Evolutionary conservation across 92 coral and sea anemone genomes (phyloP).

Genomic region (Meandrina meandrites): DNA sequence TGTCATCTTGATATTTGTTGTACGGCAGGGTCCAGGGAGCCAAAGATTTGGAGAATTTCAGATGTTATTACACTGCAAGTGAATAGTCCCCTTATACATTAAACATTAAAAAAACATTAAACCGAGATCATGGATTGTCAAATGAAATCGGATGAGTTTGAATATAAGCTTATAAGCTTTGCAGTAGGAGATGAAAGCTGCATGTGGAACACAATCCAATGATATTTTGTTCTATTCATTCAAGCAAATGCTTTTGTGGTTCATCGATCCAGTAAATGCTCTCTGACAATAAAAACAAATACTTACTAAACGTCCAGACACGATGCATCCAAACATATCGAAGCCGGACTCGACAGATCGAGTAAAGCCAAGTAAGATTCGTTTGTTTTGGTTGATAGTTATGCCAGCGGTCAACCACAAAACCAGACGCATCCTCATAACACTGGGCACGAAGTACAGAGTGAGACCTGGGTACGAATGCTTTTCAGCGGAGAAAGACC

Average conservation of each 20-base stretch:
- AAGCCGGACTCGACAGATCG: neutral
- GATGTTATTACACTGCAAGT: neutral
- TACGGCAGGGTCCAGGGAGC: neutral
- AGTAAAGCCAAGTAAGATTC: neutral
- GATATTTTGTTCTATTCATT: neutral
- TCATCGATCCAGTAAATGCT: neutral
- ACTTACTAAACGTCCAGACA: constrained; percentile 89
- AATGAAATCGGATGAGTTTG: neutral
- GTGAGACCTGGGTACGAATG: too few relatives aligned
- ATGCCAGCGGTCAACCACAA: constrained; percentile 20
- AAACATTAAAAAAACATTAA: too few relatives aligned
- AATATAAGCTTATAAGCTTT: neutral
- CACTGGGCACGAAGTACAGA: neutral
- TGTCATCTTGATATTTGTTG: neutral
- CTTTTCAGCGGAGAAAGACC: too few relatives aligned
- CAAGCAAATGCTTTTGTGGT: neutral
- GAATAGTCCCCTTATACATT: neutral
- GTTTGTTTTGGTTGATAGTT: neutral
- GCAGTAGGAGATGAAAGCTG: neutral
- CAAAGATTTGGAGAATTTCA: neutral
- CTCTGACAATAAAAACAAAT: neutral
- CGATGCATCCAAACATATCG: constrained; percentile 90
- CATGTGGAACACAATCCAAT: neutral
- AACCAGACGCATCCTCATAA: neutral
- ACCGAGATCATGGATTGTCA: neutral